phyloP scores from a whole-genome alignment of 2,113 vertebrate species.

The Raja brachyura region DNA sequence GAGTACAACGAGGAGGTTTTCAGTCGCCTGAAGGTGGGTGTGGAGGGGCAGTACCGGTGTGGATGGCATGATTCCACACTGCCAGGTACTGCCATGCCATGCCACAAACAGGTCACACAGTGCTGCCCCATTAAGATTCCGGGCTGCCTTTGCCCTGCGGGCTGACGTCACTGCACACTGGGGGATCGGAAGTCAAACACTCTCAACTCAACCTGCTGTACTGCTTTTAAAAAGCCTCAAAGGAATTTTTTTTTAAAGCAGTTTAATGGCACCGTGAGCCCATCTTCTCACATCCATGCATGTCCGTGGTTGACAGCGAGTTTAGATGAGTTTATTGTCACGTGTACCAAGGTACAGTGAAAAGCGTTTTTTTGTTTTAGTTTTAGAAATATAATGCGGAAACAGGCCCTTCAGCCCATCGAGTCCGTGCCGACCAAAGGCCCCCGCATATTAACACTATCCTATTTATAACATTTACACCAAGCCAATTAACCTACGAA shows the following conservation, averaged over 20 bases:
- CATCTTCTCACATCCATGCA: not conserved
- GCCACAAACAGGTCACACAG: not conserved
- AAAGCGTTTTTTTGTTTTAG: no score
- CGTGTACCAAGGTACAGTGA: no score
- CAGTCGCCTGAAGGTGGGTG: not conserved
- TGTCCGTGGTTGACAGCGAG: not conserved
- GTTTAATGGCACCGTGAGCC: not conserved
- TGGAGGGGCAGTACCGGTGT: not conserved
- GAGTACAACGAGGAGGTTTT: not conserved
- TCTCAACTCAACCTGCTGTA: not conserved
- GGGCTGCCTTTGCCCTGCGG: not conserved
- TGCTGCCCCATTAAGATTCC: not conserved
- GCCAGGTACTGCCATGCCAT: not conserved
- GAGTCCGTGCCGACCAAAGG: no score
- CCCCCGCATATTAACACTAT: no score
- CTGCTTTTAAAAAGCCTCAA: not conserved
- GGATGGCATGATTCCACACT: not conserved
- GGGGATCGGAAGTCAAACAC: not conserved
- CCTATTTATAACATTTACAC: no score
- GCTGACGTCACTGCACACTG: not conserved
- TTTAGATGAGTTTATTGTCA: no score
- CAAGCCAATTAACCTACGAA: no score
- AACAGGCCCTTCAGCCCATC: no score
- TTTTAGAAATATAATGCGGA: no score
- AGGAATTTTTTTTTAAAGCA: not conserved